Evolutionary conservation across 2,113 vertebrate species (phyloP).

Genomic region (Oncorhynchus keta): DNA sequence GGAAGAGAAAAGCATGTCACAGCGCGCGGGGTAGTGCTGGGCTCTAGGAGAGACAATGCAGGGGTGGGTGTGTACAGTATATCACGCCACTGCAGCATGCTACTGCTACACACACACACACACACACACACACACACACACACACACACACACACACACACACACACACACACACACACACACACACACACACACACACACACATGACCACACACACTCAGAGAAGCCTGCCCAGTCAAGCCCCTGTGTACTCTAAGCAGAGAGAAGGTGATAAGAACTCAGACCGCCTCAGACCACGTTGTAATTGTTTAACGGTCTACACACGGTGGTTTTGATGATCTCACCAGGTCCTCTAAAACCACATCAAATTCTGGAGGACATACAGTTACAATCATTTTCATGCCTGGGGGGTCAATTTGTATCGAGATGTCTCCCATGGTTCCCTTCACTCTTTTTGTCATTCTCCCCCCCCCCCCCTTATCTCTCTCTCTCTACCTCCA

Average conservation of each 20-base stretch:
- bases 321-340: not conserved
- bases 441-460: not conserved
- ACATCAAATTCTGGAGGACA: not conserved
- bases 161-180: not conserved
- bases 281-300: not conserved
- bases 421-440: not conserved
- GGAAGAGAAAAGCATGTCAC: too few relatives aligned
- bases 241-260: not conserved
- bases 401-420: not conserved
- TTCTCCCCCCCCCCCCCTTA: not conserved
- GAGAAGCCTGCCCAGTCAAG: too few relatives aligned
- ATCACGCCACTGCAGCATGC: too few relatives aligned
- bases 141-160: not conserved
- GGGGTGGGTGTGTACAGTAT: too few relatives aligned
- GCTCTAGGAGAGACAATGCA: too few relatives aligned
- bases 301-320: not conserved
- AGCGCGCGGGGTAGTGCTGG: too few relatives aligned
- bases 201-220: too few relatives aligned
- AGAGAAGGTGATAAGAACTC: not conserved
- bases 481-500: not conserved
- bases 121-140: too few relatives aligned
- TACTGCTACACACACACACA: too few relatives aligned
- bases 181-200: not conserved
- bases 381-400: not conserved
- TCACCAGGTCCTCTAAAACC: not conserved